phyloP scores from a whole-genome alignment of 2,888 invertebrate species.

The Conomelus anceps region DNA sequence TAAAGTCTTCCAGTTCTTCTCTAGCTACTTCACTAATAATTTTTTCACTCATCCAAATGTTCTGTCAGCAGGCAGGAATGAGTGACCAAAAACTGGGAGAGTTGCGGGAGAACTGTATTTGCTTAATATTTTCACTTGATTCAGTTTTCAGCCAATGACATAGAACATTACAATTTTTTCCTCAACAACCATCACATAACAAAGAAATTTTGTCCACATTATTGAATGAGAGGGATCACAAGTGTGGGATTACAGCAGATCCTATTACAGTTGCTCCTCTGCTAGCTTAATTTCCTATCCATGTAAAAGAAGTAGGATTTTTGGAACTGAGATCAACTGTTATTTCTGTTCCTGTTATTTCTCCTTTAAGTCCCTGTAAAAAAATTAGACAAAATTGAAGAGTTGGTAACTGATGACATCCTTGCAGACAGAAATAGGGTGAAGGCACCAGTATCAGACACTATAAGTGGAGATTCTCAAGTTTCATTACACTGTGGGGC shows the following conservation, averaged over 20 bases:
- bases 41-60: neutral
- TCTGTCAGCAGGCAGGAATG: neutral
- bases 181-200: slow-evolving; percentile 17
- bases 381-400: no score
- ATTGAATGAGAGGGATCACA: neutral
- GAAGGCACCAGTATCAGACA: neutral
- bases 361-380: no score
- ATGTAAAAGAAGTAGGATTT: slow-evolving; percentile 9
- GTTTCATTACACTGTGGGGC: neutral
- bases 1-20: neutral
- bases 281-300: neutral
- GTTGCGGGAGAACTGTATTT: neutral
- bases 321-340: slow-evolving; percentile 4
- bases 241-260: neutral
- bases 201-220: neutral
- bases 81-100: neutral
- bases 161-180: neutral
- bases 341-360: no score
- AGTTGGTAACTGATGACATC: no score
- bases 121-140: neutral
- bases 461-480: neutral
- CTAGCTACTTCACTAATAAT: neutral
- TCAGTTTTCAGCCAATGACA: neutral
- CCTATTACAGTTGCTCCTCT: neutral
- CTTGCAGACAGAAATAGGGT: no score